phyloP scores from a whole-genome alignment of 2,888 invertebrate species.

The Thymelicus sylvestris region DNA sequence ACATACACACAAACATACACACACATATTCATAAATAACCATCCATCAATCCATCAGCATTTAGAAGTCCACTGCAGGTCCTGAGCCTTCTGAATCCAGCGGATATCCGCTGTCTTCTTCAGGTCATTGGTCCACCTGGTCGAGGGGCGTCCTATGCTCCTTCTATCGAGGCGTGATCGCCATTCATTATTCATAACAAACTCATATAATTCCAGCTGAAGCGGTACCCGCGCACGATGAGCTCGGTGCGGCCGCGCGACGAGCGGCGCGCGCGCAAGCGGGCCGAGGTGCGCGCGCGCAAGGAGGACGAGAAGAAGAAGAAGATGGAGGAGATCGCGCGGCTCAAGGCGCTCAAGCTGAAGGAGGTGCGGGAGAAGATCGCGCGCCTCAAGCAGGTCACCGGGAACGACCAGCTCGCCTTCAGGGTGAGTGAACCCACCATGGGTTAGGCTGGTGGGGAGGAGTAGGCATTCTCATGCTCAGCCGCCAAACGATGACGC shows the following conservation, averaged over 20 bases:
- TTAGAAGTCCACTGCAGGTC: too few relatives aligned
- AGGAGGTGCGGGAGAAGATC: conserved; percentile 96
- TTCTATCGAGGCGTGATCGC: too few relatives aligned
- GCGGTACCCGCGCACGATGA: conserved; percentile 95
- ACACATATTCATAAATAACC: too few relatives aligned
- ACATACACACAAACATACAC: too few relatives aligned
- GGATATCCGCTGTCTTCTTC: too few relatives aligned
- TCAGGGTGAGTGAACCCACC: conserved; percentile 68
- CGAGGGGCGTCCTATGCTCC: too few relatives aligned
- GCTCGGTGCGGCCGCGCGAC: conserved; percentile 92
- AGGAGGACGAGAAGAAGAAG: conserved; percentile 90
- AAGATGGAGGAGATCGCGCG: conserved; percentile 95
- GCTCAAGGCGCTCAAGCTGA: conserved; percentile 93
- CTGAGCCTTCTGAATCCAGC: too few relatives aligned
- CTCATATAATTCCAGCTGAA: conserved; percentile 86
- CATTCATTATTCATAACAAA: neutral
- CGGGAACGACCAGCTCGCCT: conserved; percentile 90
- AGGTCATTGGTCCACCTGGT: too few relatives aligned
- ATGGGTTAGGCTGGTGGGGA: too few relatives aligned
- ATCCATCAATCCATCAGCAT: too few relatives aligned
- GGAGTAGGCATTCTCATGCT: too few relatives aligned
- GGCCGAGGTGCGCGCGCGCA: conserved; percentile 89
- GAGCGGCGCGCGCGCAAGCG: conserved; percentile 92
- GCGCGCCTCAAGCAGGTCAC: conserved; percentile 94
- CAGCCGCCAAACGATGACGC: neutral